Conservation (phyloP, 2,888 invertebrate genomes). For the Drosophila histrio region DNA sequence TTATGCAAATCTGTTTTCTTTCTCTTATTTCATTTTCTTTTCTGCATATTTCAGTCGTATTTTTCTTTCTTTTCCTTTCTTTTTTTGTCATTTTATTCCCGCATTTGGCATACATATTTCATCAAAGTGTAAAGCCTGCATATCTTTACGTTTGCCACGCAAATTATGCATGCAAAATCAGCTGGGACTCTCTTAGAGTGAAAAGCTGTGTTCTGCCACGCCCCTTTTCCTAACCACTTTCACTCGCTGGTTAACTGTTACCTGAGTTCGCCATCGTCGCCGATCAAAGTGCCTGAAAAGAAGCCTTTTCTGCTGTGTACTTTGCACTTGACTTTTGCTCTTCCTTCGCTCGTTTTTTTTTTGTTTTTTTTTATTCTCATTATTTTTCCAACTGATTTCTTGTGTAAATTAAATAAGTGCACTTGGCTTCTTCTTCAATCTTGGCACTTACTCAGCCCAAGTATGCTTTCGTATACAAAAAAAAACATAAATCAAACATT, state of each 20-base stretch:
- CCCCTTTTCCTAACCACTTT: slow-evolving; percentile 49
- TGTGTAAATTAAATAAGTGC: slow-evolving; percentile 63
- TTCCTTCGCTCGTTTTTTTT: slow-evolving; percentile 7
- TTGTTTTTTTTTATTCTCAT: slow-evolving; percentile 10
- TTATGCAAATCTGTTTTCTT: slow-evolving; percentile 54
- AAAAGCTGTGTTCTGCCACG: slow-evolving; percentile 8
- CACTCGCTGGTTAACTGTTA: slow-evolving; percentile 54
- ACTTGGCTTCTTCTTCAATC: slow-evolving; percentile 15
- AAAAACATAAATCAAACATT: background rate
- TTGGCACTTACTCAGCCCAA: slow-evolving; percentile 14
- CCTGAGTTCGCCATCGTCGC: slow-evolving; percentile 17
- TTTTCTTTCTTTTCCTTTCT: slow-evolving; percentile 1
- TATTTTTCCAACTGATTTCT: slow-evolving; percentile 47
- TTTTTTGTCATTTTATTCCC: slow-evolving; percentile 16
- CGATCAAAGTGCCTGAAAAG: slow-evolving; percentile 56
- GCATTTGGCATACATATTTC: slow-evolving; percentile 66
- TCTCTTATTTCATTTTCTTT: slow-evolving; percentile 8
- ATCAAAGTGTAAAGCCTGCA: slow-evolving; percentile 72
- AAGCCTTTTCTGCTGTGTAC: slow-evolving; percentile 61
- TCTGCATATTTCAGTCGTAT: background rate
- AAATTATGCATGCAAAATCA: slow-evolving; percentile 78
- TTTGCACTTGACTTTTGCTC: slow-evolving; percentile 46
- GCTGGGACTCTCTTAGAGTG: slow-evolving; percentile 32
- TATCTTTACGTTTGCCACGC: slow-evolving; percentile 62
- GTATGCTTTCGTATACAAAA: background rate